phyloP scores from a whole-genome alignment of 2,113 vertebrate genomes.

The Peromyscus polionotus region DNA sequence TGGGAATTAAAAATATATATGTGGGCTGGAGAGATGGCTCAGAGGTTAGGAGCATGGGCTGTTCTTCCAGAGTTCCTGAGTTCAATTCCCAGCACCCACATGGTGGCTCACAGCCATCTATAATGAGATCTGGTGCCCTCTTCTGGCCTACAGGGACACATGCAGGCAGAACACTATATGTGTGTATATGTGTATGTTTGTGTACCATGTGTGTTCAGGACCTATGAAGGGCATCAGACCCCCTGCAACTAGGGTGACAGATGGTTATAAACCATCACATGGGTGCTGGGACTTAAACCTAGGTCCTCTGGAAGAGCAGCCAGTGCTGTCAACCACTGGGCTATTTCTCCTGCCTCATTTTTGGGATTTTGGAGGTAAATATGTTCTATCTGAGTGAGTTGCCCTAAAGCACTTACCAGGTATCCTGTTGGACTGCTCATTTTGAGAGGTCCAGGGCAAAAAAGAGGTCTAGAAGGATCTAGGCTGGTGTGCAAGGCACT shows the following conservation, averaged over 20 bases:
- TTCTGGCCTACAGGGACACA: too few relatives aligned
- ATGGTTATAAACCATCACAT: not conserved
- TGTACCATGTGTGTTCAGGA: not conserved
- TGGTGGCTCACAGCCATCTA: too few relatives aligned
- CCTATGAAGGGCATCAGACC: not conserved
- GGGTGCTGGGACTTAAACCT: not conserved
- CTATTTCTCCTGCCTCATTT: not conserved
- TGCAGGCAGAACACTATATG: too few relatives aligned
- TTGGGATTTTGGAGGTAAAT: not conserved
- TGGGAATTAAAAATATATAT: not conserved
- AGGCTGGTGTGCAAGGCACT: not conserved
- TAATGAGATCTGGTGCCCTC: too few relatives aligned
- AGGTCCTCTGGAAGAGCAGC: not conserved
- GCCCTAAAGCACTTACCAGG: not conserved
- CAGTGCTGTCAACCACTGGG: not conserved
- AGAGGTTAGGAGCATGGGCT: too few relatives aligned
- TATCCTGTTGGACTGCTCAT: not conserved
- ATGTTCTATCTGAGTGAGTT: not conserved
- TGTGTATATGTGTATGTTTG: not conserved
- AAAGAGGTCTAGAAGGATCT: not conserved
- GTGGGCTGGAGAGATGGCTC: not conserved
- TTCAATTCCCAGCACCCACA: too few relatives aligned
- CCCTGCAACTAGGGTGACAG: not conserved
- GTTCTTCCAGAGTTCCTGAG: too few relatives aligned
- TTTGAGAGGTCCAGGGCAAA: not conserved